Conservation (phyloP, 30 jellyfish, hydroid and myxozoan species). For the Hydra vulgaris region DNA sequence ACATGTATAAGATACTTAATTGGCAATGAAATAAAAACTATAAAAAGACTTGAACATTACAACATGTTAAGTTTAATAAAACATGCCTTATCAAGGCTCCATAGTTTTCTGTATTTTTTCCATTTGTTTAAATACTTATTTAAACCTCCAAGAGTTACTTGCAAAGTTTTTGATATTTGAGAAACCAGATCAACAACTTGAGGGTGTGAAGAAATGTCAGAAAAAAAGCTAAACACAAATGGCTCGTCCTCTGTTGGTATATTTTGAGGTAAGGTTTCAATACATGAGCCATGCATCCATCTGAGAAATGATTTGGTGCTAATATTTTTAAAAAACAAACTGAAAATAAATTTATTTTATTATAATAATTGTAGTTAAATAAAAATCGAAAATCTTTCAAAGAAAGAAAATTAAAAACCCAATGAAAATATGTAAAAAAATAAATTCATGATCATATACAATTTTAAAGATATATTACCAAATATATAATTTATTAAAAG, state of each 20-base stretch:
- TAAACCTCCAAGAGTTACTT: slow-evolving; percentile 65
- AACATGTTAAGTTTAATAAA: no score
- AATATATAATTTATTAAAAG: no score
- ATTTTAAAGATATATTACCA: no score
- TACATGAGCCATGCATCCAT: slow-evolving; percentile 98
- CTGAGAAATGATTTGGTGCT: slow-evolving; percentile 84
- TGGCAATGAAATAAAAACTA: no score
- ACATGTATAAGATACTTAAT: no score
- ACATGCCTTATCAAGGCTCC: slow-evolving; percentile 92
- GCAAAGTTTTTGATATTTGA: slow-evolving; percentile 58
- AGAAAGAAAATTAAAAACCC: no score
- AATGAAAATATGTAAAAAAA: no score
- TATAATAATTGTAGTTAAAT: no score
- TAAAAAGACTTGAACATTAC: no score
- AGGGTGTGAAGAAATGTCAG: slow-evolving; percentile 79
- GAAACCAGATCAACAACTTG: slow-evolving; percentile 56
- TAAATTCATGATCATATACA: no score
- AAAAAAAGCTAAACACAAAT: slow-evolving; percentile 65
- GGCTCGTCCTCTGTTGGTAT: slow-evolving; percentile 85
- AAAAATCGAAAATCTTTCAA: no score
- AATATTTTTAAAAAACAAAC: neutral
- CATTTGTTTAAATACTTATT: slow-evolving; percentile 59
- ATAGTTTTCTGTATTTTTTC: slow-evolving; percentile 70
- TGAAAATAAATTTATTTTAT: neutral
- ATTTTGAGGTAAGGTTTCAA: slow-evolving; percentile 88